phyloP scores from a whole-genome alignment of 2,113 vertebrate species.

The Nycticebus coucang region DNA sequence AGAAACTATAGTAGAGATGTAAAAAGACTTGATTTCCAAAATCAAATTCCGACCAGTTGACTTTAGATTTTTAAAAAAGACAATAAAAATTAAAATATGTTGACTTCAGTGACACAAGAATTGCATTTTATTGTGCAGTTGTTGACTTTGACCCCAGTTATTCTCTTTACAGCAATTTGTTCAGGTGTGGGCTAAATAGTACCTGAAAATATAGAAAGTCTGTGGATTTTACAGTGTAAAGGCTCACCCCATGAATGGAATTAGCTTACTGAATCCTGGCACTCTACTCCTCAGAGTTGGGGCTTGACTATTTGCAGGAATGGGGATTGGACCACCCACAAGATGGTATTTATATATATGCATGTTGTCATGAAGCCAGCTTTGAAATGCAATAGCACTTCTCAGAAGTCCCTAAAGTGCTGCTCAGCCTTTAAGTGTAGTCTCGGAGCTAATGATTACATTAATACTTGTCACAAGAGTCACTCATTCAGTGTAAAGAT shows the following conservation, averaged over 20 bases:
- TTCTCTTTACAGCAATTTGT: neutral
- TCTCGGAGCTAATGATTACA: neutral
- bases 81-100: neutral
- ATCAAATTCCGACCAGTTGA: neutral
- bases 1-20: neutral
- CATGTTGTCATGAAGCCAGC: neutral
- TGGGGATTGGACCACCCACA: neutral
- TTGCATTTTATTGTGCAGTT: neutral
- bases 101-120: neutral
- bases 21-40: neutral
- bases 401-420: neutral
- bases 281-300: neutral
- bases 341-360: neutral
- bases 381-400: neutral
- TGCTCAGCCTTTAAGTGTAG: neutral
- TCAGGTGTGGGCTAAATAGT: neutral
- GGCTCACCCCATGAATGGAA: neutral
- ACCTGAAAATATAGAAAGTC: neutral
- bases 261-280: neutral
- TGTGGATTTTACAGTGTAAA: neutral
- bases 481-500: neutral
- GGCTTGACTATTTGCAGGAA: neutral
- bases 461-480: neutral
- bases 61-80: neutral
- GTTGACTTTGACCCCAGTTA: neutral